phyloP scores from a whole-genome alignment of 1,140 invertebrate species.

The Acromyrmex charruanus region DNA sequence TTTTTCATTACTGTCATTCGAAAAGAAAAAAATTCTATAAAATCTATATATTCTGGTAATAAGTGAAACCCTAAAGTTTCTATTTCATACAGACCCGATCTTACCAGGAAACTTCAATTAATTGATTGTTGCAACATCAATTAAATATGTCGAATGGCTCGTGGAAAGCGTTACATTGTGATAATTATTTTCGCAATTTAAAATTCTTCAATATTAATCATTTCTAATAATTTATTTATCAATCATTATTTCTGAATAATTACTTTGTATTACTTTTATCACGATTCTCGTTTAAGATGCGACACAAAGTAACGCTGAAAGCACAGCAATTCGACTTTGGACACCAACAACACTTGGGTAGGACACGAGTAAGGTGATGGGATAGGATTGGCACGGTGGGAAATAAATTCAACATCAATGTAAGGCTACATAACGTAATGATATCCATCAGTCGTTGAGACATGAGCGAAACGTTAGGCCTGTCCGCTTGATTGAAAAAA shows the following conservation, averaged over 20 bases:
- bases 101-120: slow-evolving; percentile 66
- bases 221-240: neutral
- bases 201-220: neutral
- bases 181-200: neutral
- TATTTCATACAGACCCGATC: slow-evolving; percentile 72
- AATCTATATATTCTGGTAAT: slow-evolving; percentile 13
- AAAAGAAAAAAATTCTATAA: neutral
- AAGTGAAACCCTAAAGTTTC: slow-evolving; percentile 29
- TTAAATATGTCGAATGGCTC: slow-evolving; percentile 35
- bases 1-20: slow-evolving; percentile 44
- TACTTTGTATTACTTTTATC: neutral
- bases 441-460: slow-evolving; percentile 84
- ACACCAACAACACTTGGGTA: neutral
- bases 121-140: slow-evolving; percentile 59
- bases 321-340: slow-evolving; percentile 6
- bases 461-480: slow-evolving; percentile 84
- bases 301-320: slow-evolving; percentile 32
- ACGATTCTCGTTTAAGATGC: neutral
- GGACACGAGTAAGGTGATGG: neutral
- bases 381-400: neutral
- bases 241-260: neutral
- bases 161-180: slow-evolving; percentile 33
- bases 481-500: slow-evolving; percentile 75
- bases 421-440: slow-evolving; percentile 87
- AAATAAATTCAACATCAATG: slow-evolving; percentile 82